Conservation (phyloP, 1,140 invertebrate genomes). For the Drosophila dunni region DNA sequence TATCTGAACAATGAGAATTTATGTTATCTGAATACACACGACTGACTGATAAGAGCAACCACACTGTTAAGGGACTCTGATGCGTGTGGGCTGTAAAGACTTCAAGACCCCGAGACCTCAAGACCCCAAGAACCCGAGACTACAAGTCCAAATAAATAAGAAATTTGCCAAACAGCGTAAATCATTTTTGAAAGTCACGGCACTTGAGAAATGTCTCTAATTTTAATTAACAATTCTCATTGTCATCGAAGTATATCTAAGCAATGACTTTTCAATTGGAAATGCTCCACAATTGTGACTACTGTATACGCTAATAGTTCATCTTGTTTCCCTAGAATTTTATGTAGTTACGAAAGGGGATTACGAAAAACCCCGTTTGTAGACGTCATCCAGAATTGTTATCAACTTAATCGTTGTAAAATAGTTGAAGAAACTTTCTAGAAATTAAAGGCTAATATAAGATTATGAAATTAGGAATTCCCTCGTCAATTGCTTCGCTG, state of each 20-base stretch:
- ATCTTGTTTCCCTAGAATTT: no score
- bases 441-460: no score
- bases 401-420: no score
- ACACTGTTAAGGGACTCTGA: neutral
- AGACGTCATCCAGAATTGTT: no score
- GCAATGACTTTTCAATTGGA: constrained; percentile 9
- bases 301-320: neutral
- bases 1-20: constrained; percentile 8
- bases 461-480: no score
- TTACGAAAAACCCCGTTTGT: no score
- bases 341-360: no score
- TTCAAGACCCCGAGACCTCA: neutral
- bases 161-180: constrained; percentile 11
- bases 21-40: constrained; percentile 5
- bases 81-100: neutral
- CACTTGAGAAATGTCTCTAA: constrained; percentile 29
- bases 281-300: neutral
- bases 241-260: constrained; percentile 3
- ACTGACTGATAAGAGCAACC: constrained; percentile 1
- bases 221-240: constrained; percentile 6
- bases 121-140: neutral
- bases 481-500: no score
- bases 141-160: neutral
- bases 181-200: constrained; percentile 32
- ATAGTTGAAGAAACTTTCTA: no score